Evolutionary conservation across 2,797 vertebrate genomes (phyloP).

Genomic region (Myioborus miniatus): DNA sequence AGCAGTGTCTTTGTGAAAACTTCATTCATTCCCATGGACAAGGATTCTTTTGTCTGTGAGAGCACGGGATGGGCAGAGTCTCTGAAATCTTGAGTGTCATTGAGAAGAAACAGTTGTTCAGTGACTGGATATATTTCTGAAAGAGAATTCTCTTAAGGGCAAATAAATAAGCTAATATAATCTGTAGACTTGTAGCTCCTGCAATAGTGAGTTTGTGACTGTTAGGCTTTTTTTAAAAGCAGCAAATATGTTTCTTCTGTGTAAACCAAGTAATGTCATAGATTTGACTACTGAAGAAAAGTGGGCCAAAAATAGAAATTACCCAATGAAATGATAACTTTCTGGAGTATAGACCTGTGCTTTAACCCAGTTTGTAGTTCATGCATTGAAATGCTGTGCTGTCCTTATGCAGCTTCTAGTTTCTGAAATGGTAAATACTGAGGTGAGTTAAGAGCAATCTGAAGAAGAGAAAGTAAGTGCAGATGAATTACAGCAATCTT

Average conservation of each 20-base stretch:
- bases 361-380: neutral
- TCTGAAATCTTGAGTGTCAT: neutral
- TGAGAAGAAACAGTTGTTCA: neutral
- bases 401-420: neutral
- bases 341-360: neutral
- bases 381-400: neutral
- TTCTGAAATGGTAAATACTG: neutral
- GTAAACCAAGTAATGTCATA: neutral
- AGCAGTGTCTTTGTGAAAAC: neutral
- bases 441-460: neutral
- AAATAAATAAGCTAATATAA: neutral
- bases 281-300: neutral
- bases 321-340: rapidly evolving
- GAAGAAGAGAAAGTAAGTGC: neutral
- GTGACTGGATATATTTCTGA: neutral
- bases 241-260: neutral
- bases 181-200: neutral
- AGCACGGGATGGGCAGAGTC: neutral
- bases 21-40: rapidly evolving
- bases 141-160: neutral
- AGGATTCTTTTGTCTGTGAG: neutral
- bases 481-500: neutral
- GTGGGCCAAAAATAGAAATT: neutral
- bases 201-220: neutral
- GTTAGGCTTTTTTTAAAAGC: neutral